Base-by-base conservation (phyloP, 2,113 vertebrate species). In the Pituophis catenifer region DNA sequence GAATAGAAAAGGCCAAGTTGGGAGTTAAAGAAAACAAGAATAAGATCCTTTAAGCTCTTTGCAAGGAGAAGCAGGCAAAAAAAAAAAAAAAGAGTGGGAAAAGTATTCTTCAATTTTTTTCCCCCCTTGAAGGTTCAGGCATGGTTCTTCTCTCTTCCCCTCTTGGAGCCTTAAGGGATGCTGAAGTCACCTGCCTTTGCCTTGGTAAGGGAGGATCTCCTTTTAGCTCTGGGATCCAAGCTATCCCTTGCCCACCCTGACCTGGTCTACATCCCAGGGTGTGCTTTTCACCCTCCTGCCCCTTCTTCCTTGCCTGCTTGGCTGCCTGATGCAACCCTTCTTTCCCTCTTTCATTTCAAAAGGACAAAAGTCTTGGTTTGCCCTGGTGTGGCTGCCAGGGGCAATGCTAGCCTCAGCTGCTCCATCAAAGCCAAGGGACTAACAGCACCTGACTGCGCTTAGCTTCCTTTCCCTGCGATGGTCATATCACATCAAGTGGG, bases 381-480 rank as follows among this genome's bases (percentile, higher is more conserved):
- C 98, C 99, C 99, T 95, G 97, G 97, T 98, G 98, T 98, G 95
- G 96, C 95, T 91, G 98, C 99, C 98, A 98, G 93, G 97, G 98
- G 99, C 98, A 94, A 97, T 97, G 98, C 98, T 98, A 98, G 98
- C 98, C 98, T 99, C 98, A 98, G 98, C 98, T 98, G 98, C 98
- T 98, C 97, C 98, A 96, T 99, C 99, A 99, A 97, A 98, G 98
- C 97, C 97, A 97, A 97, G 91, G 96, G 96, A 96, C 99, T 99
- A 99, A 99, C 98, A 97, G 98, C 98, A 98, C 98, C 98, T 99
- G 99, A 99, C 99, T 99, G 98, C 98, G 97, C 98, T 99, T 99
- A 99, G 98, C 98, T 99, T 98, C 98, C 98, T 99, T 98, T 98
- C 98, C 98, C 98, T 98, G 98, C 98, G 98, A 98, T 96, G 98